These are phyloP conservation scores for Myotis yumanensis DNA, from an alignment of 2,113 vertebrate species.

Conservation along the genomic window DNA sequence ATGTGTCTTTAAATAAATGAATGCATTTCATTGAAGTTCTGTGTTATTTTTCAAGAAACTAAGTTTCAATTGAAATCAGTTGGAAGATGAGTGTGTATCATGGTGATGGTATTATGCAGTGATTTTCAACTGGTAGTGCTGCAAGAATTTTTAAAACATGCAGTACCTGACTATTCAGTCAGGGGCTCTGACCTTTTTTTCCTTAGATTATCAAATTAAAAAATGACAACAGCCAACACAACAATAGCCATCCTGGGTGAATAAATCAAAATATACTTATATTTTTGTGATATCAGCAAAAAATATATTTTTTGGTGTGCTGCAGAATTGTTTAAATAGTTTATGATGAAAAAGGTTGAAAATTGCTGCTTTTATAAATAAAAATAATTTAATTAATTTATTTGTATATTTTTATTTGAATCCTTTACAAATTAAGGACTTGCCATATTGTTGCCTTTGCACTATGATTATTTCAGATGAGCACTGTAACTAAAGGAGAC, in stretches of 20 bases:
- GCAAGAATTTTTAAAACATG: neutral
- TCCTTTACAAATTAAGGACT: neutral
- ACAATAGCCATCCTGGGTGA: neutral
- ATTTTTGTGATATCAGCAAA: neutral
- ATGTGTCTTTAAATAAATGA: neutral
- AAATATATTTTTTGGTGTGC: neutral
- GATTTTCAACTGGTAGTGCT: neutral
- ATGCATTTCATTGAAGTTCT: neutral
- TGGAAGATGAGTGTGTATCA: neutral
- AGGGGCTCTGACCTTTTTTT: neutral
- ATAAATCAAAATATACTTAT: neutral
- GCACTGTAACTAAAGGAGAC: neutral
- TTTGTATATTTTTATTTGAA: conserved; percentile 3
- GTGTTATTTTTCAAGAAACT: neutral
- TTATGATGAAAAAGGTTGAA: neutral
- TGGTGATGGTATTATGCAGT: neutral
- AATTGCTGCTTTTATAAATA: neutral
- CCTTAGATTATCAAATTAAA: neutral
- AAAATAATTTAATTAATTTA: neutral
- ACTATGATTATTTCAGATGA: neutral
- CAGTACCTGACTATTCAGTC: neutral
- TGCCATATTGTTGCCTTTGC: neutral
- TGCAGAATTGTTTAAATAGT: neutral
- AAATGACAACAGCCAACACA: neutral
- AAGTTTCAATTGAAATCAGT: neutral